A percentile compares a stretch with the other conserved stretches of the same genome.
These are phyloP conservation scores for Arge pagana DNA, from an alignment of 2,888 invertebrate species.

Conservation along the genomic window DNA sequence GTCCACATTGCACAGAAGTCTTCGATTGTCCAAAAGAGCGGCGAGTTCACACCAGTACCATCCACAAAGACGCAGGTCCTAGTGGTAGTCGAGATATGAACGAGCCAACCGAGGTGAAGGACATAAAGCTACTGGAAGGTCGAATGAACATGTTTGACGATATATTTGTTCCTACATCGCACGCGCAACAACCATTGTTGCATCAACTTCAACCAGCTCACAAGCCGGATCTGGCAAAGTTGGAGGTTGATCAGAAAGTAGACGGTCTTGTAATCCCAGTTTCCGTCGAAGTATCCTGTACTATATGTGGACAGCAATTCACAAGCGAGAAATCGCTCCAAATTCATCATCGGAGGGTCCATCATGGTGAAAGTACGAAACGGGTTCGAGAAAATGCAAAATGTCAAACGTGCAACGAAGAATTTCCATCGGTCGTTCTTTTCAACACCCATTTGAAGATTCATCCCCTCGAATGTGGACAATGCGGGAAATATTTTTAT, in stretches of 20 bases:
- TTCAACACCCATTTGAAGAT: conserved; percentile 76
- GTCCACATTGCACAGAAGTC: conserved; percentile 64
- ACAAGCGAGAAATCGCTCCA: conserved; percentile 50
- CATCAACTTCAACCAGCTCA: conserved; percentile 53
- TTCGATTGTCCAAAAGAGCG: conserved; percentile 68
- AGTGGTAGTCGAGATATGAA: conserved; percentile 43
- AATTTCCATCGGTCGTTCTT: conserved; percentile 69
- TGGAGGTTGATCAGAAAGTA: conserved; percentile 44
- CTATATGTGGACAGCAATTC: conserved; percentile 51
- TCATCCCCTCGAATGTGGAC: conserved; percentile 81
- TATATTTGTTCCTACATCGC: conserved; percentile 50
- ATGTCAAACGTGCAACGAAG: conserved; percentile 69
- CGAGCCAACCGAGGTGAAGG: conserved; percentile 48
- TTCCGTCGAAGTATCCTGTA: conserved; percentile 48
- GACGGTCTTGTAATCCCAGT: conserved; percentile 43
- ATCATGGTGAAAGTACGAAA: conserved; percentile 46
- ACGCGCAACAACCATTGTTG: conserved; percentile 48
- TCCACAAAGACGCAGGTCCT: conserved; percentile 61
- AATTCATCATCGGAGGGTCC: conserved; percentile 51
- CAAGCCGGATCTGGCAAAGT: conserved; percentile 40
- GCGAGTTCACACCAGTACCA: conserved; percentile 64
- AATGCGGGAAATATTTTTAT: conserved; percentile 81
- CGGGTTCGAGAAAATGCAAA: conserved; percentile 55
- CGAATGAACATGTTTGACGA: conserved; percentile 54
- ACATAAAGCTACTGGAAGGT: conserved; percentile 52